These are phyloP conservation scores for Gambusia affinis DNA, from an alignment of 2,113 vertebrate genomes.

Conservation along the genomic window DNA sequence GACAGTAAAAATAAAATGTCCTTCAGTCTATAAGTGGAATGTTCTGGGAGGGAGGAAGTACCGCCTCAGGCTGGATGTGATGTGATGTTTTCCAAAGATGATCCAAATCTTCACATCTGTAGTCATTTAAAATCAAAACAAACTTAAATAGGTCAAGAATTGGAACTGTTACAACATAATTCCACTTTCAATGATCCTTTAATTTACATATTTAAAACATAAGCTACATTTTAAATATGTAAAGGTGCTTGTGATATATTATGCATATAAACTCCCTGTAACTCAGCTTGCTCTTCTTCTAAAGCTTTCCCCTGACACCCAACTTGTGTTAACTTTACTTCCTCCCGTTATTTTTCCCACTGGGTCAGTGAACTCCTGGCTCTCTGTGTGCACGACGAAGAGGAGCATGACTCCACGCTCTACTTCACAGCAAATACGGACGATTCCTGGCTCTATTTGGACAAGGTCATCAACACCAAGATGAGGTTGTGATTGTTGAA, in stretches of 20 bases:
- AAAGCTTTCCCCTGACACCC: slow-evolving; percentile 1
- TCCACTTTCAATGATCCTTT: background rate
- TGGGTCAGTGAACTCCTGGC: slow-evolving; percentile 43
- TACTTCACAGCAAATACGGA: slow-evolving; percentile 39
- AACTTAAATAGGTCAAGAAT: background rate
- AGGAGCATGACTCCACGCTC: slow-evolving; percentile 50
- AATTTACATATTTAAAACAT: background rate
- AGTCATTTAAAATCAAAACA: background rate
- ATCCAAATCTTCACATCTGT: background rate
- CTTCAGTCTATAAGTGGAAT: slow-evolving; percentile 54
- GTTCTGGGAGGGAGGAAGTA: slow-evolving; percentile 7
- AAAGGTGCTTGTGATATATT: too few species aligned
- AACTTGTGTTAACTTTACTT: slow-evolving; percentile 24
- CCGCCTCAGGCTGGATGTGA: slow-evolving; percentile 30
- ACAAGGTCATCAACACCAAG: slow-evolving; percentile 33
- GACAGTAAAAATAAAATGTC: slow-evolving; percentile 64
- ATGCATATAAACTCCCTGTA: background rate
- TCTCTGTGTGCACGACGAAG: slow-evolving; percentile 23
- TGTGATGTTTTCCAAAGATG: slow-evolving; percentile 35
- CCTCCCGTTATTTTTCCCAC: slow-evolving; percentile 1
- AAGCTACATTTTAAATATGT: too few species aligned
- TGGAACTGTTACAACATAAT: background rate
- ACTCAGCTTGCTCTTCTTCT: slow-evolving; percentile 12
- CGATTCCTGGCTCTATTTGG: slow-evolving; percentile 9
- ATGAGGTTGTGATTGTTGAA: background rate